Conservation (phyloP, 2,797 vertebrate species). For the Acestrorhynchus altus region DNA sequence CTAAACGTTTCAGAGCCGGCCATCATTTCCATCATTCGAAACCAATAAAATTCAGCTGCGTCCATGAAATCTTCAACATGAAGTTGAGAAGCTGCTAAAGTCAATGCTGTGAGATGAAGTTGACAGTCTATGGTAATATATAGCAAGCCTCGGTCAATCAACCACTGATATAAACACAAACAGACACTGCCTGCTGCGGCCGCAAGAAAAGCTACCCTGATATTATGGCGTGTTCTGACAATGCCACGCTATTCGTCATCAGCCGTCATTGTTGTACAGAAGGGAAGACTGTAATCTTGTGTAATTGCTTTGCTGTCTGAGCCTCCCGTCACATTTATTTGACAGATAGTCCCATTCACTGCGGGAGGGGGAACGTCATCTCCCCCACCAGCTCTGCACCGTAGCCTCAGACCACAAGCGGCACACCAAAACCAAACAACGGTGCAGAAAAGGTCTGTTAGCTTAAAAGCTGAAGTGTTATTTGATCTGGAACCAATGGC, state of each 20-base stretch:
- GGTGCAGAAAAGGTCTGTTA: not conserved
- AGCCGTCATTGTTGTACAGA: conserved; percentile 11
- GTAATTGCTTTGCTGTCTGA: conserved; percentile 22
- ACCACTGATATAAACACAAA: not conserved
- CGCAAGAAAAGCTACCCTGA: conserved; percentile 18
- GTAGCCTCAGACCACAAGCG: not conserved
- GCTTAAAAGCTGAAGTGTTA: conserved; percentile 24
- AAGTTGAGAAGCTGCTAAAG: not conserved
- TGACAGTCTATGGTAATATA: conserved; percentile 1
- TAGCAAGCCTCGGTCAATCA: conserved; percentile 4
- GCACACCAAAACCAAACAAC: conserved; percentile 24
- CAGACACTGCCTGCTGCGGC: not conserved
- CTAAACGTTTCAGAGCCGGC: not conserved
- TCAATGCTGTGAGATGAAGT: not conserved
- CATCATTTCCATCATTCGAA: not conserved
- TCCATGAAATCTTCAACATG: not conserved
- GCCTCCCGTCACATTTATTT: conserved; percentile 16
- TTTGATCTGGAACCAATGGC: not conserved
- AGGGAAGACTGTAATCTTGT: conserved; percentile 16
- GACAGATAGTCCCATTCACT: conserved; percentile 9
- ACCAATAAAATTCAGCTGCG: not conserved
- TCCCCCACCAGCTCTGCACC: not conserved
- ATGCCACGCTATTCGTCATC: conserved; percentile 18
- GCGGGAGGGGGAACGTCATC: conserved; percentile 2
- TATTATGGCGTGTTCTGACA: conserved; percentile 30